Conservation (phyloP, 2,113 vertebrate species). For the Laticauda laticaudata region DNA sequence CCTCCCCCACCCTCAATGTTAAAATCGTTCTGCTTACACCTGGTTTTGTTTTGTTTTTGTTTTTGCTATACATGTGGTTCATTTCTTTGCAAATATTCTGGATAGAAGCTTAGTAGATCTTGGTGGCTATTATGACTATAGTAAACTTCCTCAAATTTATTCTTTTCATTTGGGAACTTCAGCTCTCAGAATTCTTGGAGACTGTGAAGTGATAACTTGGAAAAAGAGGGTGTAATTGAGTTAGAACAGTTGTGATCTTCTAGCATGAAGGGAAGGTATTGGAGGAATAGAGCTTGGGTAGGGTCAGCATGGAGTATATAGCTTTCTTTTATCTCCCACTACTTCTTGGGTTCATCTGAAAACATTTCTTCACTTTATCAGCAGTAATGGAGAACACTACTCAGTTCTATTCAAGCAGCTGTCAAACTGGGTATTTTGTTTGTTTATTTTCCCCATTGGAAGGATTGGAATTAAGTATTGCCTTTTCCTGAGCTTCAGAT, state of each 20-base stretch:
- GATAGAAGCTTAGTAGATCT: slow-evolving; percentile 25
- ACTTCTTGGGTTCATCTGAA: background rate
- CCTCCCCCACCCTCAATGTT: background rate
- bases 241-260: background rate
- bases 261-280: background rate
- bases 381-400: background rate
- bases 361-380: background rate
- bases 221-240: background rate
- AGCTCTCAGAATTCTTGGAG: background rate
- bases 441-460: background rate
- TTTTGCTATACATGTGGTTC: slow-evolving; percentile 23
- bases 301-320: background rate
- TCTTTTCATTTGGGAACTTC: background rate
- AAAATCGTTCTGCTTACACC: slow-evolving; percentile 20
- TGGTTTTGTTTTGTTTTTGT: background rate
- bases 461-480: background rate
- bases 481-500: background rate
- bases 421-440: background rate
- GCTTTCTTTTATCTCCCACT: background rate
- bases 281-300: background rate
- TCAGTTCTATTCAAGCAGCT: background rate
- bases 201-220: background rate
- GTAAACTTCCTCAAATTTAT: background rate
- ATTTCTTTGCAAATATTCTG: slow-evolving; percentile 27
- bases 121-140: slow-evolving; percentile 1